These are phyloP conservation scores for Amphiprion percula DNA, from an alignment of 2,113 vertebrate genomes.

Conservation along the genomic window DNA sequence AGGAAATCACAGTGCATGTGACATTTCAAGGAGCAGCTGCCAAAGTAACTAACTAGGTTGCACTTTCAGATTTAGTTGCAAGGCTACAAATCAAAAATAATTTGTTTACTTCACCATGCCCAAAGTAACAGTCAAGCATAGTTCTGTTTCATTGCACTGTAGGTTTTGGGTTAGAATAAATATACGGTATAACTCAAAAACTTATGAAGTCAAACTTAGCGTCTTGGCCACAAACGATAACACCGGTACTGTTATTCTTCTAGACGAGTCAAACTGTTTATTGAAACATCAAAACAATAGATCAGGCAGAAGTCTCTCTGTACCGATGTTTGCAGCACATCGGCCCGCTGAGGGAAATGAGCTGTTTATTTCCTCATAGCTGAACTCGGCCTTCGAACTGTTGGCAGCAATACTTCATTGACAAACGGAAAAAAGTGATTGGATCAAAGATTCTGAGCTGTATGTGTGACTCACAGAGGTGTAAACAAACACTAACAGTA, in stretches of 20 bases:
- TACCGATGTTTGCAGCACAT: conserved; percentile 33
- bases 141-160: conserved; percentile 17
- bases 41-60: background rate
- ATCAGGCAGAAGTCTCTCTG: conserved; percentile 42
- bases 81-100: background rate
- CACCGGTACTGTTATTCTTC: conserved; percentile 17
- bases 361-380: conserved; percentile 50
- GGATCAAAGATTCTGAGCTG: conserved; percentile 20
- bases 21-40: background rate
- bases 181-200: conserved; percentile 19
- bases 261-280: conserved; percentile 58
- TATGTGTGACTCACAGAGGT: conserved; percentile 20
- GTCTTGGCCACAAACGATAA: conserved; percentile 42
- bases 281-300: conserved; percentile 61
- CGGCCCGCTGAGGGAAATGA: conserved; percentile 31
- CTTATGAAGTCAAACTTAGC: conserved; percentile 18
- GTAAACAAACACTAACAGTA: conserved; percentile 53
- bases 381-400: conserved; percentile 19
- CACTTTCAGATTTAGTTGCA: background rate
- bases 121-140: background rate
- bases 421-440: conserved; percentile 6
- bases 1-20: conserved; percentile 1
- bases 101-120: background rate
- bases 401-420: conserved; percentile 41
- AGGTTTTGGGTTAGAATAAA: conserved; percentile 34